Conservation (phyloP, 1,140 invertebrate species). For the Trachelipus rathkii region DNA sequence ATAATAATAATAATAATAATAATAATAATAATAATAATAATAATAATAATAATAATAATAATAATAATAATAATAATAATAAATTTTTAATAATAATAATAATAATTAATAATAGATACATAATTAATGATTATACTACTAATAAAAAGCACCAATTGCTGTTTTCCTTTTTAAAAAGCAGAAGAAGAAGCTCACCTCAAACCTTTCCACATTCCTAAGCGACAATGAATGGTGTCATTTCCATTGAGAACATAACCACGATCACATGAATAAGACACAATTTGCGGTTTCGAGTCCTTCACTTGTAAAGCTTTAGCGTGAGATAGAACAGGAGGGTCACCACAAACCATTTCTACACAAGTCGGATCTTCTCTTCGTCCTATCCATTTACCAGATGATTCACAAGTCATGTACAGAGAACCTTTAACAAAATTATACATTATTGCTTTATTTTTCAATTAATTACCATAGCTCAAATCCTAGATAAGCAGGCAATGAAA, state of each 20-base stretch:
- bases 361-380: constrained; percentile 33
- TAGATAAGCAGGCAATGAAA: no score
- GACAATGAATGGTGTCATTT: constrained; percentile 20
- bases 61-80: no score
- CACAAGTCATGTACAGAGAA: constrained; percentile 27
- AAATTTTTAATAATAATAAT: no score
- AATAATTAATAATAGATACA: background rate
- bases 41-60: no score
- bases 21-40: no score
- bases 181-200: constrained; percentile 9
- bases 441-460: no score
- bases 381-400: constrained; percentile 47
- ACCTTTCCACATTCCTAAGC: constrained; percentile 18
- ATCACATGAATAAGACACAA: constrained; percentile 37
- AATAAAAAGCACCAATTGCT: no score
- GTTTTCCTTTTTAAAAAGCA: no score
- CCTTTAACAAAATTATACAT: no score
- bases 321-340: constrained; percentile 31
- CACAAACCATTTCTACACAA: constrained; percentile 46
- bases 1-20: no score
- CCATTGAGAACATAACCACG: constrained; percentile 41
- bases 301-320: constrained; percentile 29
- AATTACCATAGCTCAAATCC: no score
- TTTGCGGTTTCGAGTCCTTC: constrained; percentile 27
- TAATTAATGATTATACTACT: no score